Evolutionary conservation across 2,113 vertebrate genomes (phyloP).

Genomic region (Pluvianellus socialis): DNA sequence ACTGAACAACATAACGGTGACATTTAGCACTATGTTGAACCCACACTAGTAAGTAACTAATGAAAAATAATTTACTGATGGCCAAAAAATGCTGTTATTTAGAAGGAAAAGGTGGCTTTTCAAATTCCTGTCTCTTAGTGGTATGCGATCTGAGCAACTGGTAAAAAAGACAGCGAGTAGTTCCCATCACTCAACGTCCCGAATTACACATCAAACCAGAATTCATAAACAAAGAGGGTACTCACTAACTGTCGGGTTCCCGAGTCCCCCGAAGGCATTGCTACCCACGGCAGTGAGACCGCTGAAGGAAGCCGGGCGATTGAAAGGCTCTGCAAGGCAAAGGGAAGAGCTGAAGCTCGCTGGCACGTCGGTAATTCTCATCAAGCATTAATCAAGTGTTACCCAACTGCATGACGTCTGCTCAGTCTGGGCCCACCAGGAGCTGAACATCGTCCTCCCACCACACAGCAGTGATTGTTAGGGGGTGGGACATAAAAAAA

Average conservation of each 20-base stretch:
- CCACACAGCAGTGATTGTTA: neutral
- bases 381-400: accelerated
- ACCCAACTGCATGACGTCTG: neutral
- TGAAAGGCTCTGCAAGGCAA: conserved; percentile 87
- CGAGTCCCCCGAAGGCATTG: conserved; percentile 95
- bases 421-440: neutral
- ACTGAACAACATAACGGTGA: neutral
- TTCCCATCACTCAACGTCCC: neutral
- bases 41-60: neutral
- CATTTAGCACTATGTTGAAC: neutral
- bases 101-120: neutral
- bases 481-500: neutral
- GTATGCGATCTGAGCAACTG: neutral
- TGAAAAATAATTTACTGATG: neutral
- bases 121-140: neutral
- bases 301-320: conserved; percentile 87
- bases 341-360: neutral
- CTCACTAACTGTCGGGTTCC: conserved; percentile 97
- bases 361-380: neutral
- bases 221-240: conserved; percentile 61
- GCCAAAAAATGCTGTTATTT: neutral
- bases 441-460: neutral
- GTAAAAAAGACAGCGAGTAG: neutral
- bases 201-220: neutral
- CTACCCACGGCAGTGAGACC: conserved; percentile 90